Evolutionary conservation across 2,888 invertebrate species (phyloP).

Genomic region (Oscheius sp.): DNA sequence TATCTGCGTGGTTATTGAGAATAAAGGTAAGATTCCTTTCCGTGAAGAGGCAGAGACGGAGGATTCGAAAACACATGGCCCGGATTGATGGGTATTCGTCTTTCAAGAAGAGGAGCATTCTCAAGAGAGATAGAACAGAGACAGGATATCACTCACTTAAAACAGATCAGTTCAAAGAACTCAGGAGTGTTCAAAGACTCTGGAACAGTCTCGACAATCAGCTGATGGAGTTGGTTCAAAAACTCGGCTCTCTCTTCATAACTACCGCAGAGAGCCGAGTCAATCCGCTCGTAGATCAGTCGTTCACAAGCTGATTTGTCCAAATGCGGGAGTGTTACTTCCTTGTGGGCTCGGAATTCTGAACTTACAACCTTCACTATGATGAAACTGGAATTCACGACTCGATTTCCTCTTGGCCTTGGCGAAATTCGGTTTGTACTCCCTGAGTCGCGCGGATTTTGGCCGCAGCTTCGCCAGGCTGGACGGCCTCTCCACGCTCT

Average conservation of each 20-base stretch:
- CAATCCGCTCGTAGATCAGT: constrained; percentile 21
- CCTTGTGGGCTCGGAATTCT: constrained; percentile 9
- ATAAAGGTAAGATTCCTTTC: constrained; percentile 52
- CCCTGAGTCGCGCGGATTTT: neutral
- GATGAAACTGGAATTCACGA: neutral
- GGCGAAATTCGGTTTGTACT: neutral
- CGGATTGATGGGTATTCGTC: constrained; percentile 58
- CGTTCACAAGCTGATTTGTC: constrained; percentile 34
- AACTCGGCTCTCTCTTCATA: constrained; percentile 46
- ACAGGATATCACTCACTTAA: constrained; percentile 33
- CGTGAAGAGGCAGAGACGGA: constrained; percentile 47
- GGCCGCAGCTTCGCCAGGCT: constrained; percentile 10
- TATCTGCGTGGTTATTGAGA: constrained; percentile 57
- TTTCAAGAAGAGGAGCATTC: constrained; percentile 43
- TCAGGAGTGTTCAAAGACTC: constrained; percentile 36
- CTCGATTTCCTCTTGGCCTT: constrained; percentile 9
- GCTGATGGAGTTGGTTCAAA: constrained; percentile 39
- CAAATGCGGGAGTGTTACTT: constrained; percentile 20
- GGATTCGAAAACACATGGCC: constrained; percentile 57
- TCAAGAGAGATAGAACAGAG: neutral
- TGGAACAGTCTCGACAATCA: constrained; percentile 34
- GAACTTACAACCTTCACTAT: neutral
- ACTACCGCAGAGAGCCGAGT: constrained; percentile 18
- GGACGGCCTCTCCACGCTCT: constrained; percentile 19
- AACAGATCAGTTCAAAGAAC: constrained; percentile 41